These are phyloP conservation scores for Sussaba pulchella DNA, from an alignment of 2,888 invertebrate species.

Conservation along the genomic window DNA sequence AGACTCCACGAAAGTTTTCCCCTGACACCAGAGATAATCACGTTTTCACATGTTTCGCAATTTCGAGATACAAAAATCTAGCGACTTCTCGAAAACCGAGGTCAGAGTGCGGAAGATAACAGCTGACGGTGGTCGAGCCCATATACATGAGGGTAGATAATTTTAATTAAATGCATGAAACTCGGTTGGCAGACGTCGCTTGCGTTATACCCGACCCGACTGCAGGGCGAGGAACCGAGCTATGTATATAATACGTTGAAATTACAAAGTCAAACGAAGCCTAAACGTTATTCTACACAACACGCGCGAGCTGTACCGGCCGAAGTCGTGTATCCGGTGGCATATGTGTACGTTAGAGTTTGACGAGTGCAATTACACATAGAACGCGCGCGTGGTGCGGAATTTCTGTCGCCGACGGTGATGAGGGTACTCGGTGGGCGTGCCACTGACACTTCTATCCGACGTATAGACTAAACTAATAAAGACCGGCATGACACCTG, in stretches of 20 bases:
- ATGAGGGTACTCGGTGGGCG: conserved; percentile 63
- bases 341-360: conserved; percentile 66
- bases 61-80: conserved; percentile 37
- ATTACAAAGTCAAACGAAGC: conserved; percentile 72
- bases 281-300: conserved; percentile 64
- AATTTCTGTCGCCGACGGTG: conserved; percentile 62
- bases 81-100: not conserved
- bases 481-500: conserved; percentile 63
- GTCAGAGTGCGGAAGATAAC: conserved; percentile 41
- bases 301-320: conserved; percentile 27
- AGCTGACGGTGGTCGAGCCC: conserved; percentile 55
- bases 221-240: conserved; percentile 8
- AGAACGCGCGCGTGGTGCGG: conserved; percentile 46
- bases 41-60: conserved; percentile 19
- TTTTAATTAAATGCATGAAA: conserved; percentile 69
- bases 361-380: conserved; percentile 69
- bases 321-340: conserved; percentile 37
- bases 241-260: conserved; percentile 57
- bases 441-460: conserved; percentile 59
- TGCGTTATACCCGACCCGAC: conserved; percentile 21
- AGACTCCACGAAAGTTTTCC: too few species aligned
- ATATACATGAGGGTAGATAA: conserved; percentile 65
- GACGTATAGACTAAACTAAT: conserved; percentile 65
- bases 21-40: too few species aligned
- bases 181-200: conserved; percentile 37